Evolutionary conservation across 2,797 vertebrate species (phyloP).

Genomic region (Melanotaenia pygmaea): DNA sequence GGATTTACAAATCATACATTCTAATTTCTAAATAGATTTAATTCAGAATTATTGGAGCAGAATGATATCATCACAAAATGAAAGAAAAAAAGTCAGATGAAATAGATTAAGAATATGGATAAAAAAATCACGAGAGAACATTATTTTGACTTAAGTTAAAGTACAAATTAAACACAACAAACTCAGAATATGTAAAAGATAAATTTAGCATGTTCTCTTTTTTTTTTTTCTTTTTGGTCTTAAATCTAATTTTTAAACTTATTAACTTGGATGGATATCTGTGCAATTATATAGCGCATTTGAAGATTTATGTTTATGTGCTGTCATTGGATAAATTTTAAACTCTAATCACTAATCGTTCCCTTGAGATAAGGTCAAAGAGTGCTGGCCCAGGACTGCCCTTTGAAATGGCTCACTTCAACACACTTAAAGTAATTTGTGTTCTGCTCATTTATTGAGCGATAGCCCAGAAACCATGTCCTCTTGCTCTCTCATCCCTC

Average conservation of each 20-base stretch:
- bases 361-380: constrained; percentile 60
- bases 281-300: background rate
- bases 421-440: constrained; percentile 64
- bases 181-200: background rate
- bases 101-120: too few species aligned
- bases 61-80: too few species aligned
- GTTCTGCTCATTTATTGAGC: constrained; percentile 55
- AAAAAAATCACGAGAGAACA: too few species aligned
- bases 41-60: too few species aligned
- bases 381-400: constrained; percentile 47
- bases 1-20: too few species aligned
- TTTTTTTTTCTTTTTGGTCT: too few species aligned
- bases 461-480: constrained; percentile 40
- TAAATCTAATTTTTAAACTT: background rate
- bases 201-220: background rate
- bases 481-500: constrained; percentile 9
- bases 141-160: background rate
- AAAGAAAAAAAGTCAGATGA: too few species aligned
- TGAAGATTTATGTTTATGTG: background rate
- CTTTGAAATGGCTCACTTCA: constrained; percentile 53
- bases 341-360: constrained; percentile 36
- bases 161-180: background rate
- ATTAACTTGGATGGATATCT: background rate
- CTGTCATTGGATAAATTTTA: constrained; percentile 16
- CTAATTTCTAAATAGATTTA: too few species aligned